phyloP scores from a whole-genome alignment of 2,888 invertebrate species.

The Leptinotarsa tumamoca region DNA sequence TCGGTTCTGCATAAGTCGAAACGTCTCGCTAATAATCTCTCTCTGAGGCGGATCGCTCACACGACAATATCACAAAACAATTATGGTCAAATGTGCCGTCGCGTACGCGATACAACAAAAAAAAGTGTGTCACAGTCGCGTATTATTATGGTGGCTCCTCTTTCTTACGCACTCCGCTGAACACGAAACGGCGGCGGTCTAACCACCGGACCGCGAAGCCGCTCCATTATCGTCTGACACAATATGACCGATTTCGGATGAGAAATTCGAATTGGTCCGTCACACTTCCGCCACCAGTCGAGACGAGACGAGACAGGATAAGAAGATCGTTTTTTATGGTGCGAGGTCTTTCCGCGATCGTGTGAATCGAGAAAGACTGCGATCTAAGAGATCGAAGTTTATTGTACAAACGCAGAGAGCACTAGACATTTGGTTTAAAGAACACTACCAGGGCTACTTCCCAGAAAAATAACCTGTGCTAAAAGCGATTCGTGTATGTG shows the following conservation, averaged over 20 bases:
- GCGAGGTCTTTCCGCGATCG: not conserved
- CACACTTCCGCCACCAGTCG: not conserved
- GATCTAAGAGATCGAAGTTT: too few species aligned
- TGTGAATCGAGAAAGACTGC: not conserved
- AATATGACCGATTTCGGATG: slow-evolving; percentile 44
- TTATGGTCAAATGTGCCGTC: slow-evolving; percentile 30
- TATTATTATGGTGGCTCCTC: slow-evolving; percentile 9
- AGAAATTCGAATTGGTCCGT: slow-evolving; percentile 41
- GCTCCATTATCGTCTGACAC: slow-evolving; percentile 55
- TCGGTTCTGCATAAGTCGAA: slow-evolving; percentile 3
- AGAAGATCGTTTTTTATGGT: not conserved
- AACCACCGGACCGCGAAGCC: slow-evolving; percentile 57
- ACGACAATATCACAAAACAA: slow-evolving; percentile 24
- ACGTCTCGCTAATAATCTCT: slow-evolving; percentile 15
- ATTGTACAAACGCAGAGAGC: too few species aligned
- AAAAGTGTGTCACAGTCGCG: slow-evolving; percentile 25
- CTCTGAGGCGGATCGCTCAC: slow-evolving; percentile 5
- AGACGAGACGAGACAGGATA: not conserved
- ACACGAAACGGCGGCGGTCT: slow-evolving; percentile 47
- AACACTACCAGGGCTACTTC: too few species aligned
- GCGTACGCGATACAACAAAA: slow-evolving; percentile 22
- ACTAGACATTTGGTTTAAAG: too few species aligned
- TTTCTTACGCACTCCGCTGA: slow-evolving; percentile 16
- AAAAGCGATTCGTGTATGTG: too few species aligned
- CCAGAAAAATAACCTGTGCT: too few species aligned